Percentiles rank a stretch among this genome's conserved stretches.
phyloP scores from a whole-genome alignment of 2,113 vertebrate species.

The Coptodon bakossiorum region DNA sequence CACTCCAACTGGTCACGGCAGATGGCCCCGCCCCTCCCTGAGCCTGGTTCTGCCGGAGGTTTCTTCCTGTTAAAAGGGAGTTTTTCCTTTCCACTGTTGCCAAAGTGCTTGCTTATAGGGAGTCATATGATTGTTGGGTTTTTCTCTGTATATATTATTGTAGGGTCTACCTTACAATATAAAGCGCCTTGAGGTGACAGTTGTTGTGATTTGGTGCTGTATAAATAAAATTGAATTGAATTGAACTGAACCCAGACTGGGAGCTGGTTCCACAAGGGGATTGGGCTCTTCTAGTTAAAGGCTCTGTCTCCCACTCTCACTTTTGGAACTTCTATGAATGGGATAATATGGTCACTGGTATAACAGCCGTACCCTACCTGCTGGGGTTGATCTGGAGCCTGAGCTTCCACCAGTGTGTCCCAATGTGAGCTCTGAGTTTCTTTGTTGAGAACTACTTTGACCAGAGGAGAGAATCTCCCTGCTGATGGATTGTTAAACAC shows the following conservation, averaged over 20 bases:
- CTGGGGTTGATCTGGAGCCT: background rate
- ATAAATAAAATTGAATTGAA: background rate
- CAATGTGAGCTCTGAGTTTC: background rate
- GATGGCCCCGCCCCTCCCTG: background rate
- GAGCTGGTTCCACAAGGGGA: background rate
- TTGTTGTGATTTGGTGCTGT: background rate
- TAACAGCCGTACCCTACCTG: background rate
- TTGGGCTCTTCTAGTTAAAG: background rate
- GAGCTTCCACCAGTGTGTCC: background rate
- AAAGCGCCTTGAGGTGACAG: fast-evolving
- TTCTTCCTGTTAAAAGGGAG: background rate
- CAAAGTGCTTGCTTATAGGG: background rate
- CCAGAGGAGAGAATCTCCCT: background rate
- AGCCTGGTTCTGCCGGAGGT: background rate
- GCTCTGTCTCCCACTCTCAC: background rate
- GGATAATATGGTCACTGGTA: background rate
- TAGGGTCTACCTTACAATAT: background rate
- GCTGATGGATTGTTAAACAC: background rate
- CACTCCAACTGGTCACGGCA: no score
- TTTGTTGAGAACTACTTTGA: background rate
- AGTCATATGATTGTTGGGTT: background rate
- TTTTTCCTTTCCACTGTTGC: background rate
- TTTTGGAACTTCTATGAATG: background rate
- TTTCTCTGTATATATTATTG: background rate
- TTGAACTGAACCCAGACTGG: background rate